Percentiles rank a stretch among this genome's conserved stretches.
These are phyloP conservation scores for Takifugu rubripes DNA, from an alignment of 2,797 vertebrate genomes.

Conservation along the genomic window DNA sequence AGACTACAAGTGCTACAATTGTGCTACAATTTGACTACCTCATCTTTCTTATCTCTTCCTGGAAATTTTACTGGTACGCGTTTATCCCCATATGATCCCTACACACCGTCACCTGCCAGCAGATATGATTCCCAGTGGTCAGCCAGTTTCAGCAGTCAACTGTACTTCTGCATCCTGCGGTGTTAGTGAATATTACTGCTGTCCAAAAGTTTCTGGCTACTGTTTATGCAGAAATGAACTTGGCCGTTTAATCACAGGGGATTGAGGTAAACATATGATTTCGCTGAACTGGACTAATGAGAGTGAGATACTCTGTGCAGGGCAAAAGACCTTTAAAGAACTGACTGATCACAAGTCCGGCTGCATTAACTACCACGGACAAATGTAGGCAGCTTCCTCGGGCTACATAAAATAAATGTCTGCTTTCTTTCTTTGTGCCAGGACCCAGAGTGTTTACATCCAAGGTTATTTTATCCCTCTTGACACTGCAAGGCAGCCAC, in stretches of 20 bases:
- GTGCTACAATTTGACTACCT: conserved; percentile 20
- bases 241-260: conserved; percentile 42
- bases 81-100: conserved; percentile 18
- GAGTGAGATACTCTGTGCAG: conserved; percentile 24
- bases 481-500: too few species aligned
- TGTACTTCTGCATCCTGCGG: conserved; percentile 11
- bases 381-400: too few species aligned
- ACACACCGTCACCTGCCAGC: conserved; percentile 23
- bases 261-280: conserved; percentile 39
- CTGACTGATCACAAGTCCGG: conserved; percentile 25
- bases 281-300: conserved; percentile 52
- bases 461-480: too few species aligned
- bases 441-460: too few species aligned
- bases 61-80: conserved; percentile 43
- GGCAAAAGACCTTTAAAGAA: conserved; percentile 27
- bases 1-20: conserved; percentile 13
- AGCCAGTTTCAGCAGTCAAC: conserved; percentile 23
- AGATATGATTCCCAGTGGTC: conserved; percentile 29
- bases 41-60: conserved; percentile 41
- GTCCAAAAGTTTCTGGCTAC: conserved; percentile 46
- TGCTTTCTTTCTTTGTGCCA: too few species aligned
- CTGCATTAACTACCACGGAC: conserved; percentile 4
- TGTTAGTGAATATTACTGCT: conserved; percentile 41
- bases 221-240: conserved; percentile 46
- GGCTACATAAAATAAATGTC: too few species aligned